phyloP scores from a whole-genome alignment of 2,888 invertebrate species.

The Zygaena filipendulae region DNA sequence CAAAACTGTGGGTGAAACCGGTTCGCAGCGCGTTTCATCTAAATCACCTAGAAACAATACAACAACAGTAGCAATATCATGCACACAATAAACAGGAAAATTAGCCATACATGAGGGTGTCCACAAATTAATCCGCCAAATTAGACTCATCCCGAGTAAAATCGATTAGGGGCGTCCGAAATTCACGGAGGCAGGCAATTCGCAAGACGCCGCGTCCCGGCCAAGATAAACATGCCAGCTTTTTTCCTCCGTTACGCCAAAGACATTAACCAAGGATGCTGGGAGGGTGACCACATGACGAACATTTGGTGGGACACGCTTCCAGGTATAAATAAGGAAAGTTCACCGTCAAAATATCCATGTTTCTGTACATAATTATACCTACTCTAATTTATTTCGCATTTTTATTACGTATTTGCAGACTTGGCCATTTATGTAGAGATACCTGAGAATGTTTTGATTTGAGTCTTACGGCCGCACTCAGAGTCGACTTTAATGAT shows the following conservation, averaged over 20 bases:
- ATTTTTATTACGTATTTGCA: no score
- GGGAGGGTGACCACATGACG: slow-evolving; percentile 29
- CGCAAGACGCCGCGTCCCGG: slow-evolving; percentile 43
- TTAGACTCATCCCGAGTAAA: slow-evolving; percentile 59
- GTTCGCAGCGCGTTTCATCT: no score
- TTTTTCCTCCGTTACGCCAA: slow-evolving; percentile 57
- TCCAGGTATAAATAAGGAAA: no score
- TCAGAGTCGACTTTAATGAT: no score
- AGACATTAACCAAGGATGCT: slow-evolving; percentile 67
- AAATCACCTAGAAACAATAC: slow-evolving; percentile 24
- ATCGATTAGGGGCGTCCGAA: slow-evolving; percentile 54
- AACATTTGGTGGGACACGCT: slow-evolving; percentile 14
- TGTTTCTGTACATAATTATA: no score
- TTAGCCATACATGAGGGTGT: slow-evolving; percentile 58
- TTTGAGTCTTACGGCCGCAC: no score
- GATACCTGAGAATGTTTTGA: no score
- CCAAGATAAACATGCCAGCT: slow-evolving; percentile 65
- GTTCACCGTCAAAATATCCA: no score
- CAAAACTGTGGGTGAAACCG: no score
- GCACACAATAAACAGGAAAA: slow-evolving; percentile 55
- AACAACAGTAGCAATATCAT: slow-evolving; percentile 31
- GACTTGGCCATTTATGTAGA: no score
- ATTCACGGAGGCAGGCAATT: slow-evolving; percentile 35
- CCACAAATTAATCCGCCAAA: slow-evolving; percentile 62
- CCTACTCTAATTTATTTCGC: no score